phyloP scores from a whole-genome alignment of 2,113 vertebrate genomes.

The Ammodramus savannarum region DNA sequence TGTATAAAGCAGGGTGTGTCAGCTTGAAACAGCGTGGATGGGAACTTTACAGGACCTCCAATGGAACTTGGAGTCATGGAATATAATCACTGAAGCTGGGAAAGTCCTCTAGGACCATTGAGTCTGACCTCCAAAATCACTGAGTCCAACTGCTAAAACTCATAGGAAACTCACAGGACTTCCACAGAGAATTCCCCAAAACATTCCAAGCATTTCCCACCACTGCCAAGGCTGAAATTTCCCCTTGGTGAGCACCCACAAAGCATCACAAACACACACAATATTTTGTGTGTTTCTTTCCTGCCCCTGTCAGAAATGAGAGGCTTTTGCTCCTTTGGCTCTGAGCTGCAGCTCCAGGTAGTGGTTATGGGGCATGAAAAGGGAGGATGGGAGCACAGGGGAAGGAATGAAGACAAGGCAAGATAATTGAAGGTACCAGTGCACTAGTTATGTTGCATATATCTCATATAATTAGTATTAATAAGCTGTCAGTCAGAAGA shows the following conservation, averaged over 20 bases:
- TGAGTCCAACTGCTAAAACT: not conserved
- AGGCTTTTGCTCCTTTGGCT: not conserved
- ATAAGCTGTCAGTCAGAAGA: slow-evolving; percentile 67
- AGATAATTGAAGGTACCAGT: slow-evolving; percentile 59
- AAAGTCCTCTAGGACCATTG: not conserved
- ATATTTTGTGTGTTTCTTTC: not conserved
- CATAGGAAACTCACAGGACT: not conserved
- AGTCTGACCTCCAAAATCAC: not conserved
- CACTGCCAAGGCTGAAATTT: not conserved
- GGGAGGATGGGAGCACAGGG: not conserved
- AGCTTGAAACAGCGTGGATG: rapidly evolving
- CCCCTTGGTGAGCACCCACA: rapidly evolving
- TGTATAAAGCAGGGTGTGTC: not conserved
- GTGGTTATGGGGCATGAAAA: not conserved
- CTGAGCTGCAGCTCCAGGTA: not conserved
- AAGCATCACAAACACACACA: not conserved
- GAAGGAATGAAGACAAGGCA: slow-evolving; percentile 47
- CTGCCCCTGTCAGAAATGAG: rapidly evolving
- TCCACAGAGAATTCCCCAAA: not conserved
- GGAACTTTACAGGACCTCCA: not conserved
- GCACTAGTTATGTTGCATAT: slow-evolving; percentile 56
- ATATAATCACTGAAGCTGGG: not conserved
- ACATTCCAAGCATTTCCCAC: not conserved
- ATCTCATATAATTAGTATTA: slow-evolving; percentile 65
- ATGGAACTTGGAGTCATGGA: not conserved